Conservation (phyloP, 1,140 invertebrate genomes). For the Trachymyrmex cornetzi region DNA sequence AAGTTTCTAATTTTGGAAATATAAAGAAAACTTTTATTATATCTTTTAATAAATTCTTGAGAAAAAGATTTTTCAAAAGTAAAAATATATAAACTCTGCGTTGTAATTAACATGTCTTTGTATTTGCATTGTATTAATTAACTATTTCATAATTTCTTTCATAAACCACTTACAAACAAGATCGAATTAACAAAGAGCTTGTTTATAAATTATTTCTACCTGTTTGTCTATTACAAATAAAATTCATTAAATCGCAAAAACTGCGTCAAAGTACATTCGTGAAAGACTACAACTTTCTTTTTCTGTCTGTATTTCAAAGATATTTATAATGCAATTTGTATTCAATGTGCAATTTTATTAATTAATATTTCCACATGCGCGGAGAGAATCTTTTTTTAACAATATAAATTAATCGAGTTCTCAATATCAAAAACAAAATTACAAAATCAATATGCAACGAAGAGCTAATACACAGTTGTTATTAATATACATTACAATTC, state of each 20-base stretch:
- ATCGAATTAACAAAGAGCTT: not conserved
- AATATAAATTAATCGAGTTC: too few relatives aligned
- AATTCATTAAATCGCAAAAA: constrained; percentile 23
- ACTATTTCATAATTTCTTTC: not conserved
- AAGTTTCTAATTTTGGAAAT: not conserved
- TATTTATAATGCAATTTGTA: not conserved
- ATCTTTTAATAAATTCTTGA: not conserved
- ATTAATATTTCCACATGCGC: constrained; percentile 49
- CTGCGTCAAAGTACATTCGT: not conserved
- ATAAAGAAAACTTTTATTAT: not conserved
- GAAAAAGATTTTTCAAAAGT: not conserved
- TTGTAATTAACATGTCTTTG: not conserved
- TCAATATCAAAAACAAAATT: too few relatives aligned
- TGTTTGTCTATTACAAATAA: not conserved
- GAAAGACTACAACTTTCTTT: not conserved
- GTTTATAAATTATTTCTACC: constrained; percentile 12
- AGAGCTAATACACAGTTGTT: too few relatives aligned
- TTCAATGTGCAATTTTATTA: constrained; percentile 13
- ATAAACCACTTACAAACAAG: not conserved
- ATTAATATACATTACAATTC: too few relatives aligned
- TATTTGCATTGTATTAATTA: constrained; percentile 11
- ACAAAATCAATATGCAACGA: too few relatives aligned
- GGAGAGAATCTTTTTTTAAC: too few relatives aligned
- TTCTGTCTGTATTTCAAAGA: constrained; percentile 3
- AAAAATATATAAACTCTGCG: not conserved